phyloP scores from a whole-genome alignment of 2,888 invertebrate genomes.

The Yponomeuta sedellus region DNA sequence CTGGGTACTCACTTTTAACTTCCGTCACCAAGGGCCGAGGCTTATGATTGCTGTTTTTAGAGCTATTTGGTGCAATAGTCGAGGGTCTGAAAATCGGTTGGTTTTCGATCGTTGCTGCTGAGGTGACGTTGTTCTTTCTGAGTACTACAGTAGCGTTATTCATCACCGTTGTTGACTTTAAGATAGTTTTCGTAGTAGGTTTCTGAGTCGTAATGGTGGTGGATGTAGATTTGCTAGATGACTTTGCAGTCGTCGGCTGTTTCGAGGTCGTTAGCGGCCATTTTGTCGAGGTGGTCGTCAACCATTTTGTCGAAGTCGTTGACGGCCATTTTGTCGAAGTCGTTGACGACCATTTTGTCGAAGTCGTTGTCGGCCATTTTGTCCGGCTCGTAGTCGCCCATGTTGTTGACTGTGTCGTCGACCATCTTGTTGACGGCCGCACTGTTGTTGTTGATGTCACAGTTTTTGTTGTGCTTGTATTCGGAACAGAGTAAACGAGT shows the following conservation, averaged over 20 bases:
- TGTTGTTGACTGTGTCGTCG: conserved; percentile 9
- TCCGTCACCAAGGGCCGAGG: conserved; percentile 24
- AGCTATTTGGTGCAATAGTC: too few species aligned
- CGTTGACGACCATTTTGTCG: conserved; percentile 16
- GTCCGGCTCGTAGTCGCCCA: conserved; percentile 15
- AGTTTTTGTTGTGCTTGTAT: not conserved
- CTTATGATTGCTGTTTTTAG: conserved; percentile 15
- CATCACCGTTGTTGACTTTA: conserved; percentile 12
- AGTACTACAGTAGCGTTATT: not conserved
- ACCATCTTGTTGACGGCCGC: not conserved
- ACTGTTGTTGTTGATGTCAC: conserved; percentile 5
- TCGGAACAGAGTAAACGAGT: too few species aligned
- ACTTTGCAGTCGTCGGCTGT: too few species aligned
- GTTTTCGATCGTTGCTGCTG: conserved; percentile 17
- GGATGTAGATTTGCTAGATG: not conserved
- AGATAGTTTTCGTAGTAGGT: conserved; percentile 15
- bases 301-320: too few species aligned
- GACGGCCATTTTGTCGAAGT: not conserved
- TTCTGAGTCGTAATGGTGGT: conserved; percentile 19
- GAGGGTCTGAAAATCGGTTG: too few species aligned
- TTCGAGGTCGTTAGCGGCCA: too few species aligned
- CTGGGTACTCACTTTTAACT: conserved; percentile 20
- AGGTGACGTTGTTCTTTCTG: conserved; percentile 16
- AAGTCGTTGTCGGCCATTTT: too few species aligned
- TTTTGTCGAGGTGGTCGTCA: too few species aligned